Conservation (phyloP, 2,797 vertebrate genomes). For the Neosalanx taihuensis region DNA sequence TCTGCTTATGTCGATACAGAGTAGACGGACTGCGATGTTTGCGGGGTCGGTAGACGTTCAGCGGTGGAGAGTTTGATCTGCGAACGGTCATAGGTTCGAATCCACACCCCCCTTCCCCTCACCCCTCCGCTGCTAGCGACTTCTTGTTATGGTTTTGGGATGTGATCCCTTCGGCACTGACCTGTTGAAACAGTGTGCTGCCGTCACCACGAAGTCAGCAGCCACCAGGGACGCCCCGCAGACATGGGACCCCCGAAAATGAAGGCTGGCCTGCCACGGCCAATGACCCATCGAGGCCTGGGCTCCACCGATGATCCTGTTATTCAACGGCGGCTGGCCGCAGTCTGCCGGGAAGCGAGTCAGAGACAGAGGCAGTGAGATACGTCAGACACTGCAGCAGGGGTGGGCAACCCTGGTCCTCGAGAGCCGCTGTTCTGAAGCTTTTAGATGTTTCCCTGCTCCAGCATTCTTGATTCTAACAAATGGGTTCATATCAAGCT, state of each 20-base stretch:
- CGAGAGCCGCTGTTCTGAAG: too few species aligned
- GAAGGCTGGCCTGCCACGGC: slow-evolving; percentile 85
- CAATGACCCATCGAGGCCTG: slow-evolving; percentile 66
- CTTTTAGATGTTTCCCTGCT: too few species aligned
- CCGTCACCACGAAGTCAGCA: slow-evolving; percentile 75
- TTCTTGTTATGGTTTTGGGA: neutral
- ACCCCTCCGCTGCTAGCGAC: neutral
- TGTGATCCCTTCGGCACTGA: slow-evolving; percentile 52
- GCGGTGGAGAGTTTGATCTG: too few species aligned
- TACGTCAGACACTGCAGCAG: too few species aligned
- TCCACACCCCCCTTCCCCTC: too few species aligned
- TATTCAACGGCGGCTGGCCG: slow-evolving; percentile 61
- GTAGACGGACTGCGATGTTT: too few species aligned
- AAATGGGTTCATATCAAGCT: too few species aligned
- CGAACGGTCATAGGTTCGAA: too few species aligned
- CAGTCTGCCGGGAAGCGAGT: slow-evolving; percentile 66
- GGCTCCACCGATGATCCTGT: slow-evolving; percentile 76
- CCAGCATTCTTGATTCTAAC: too few species aligned
- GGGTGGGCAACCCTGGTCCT: too few species aligned
- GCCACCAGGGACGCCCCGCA: slow-evolving; percentile 80
- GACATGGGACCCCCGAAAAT: slow-evolving; percentile 51
- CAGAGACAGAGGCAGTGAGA: neutral
- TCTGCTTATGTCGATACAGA: neutral
- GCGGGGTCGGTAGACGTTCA: too few species aligned
- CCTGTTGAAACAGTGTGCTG: slow-evolving; percentile 82